Percentiles rank a stretch among this genome's conserved stretches.
Conservation (phyloP, 2,888 invertebrate genomes). For the Congeria kusceri region DNA sequence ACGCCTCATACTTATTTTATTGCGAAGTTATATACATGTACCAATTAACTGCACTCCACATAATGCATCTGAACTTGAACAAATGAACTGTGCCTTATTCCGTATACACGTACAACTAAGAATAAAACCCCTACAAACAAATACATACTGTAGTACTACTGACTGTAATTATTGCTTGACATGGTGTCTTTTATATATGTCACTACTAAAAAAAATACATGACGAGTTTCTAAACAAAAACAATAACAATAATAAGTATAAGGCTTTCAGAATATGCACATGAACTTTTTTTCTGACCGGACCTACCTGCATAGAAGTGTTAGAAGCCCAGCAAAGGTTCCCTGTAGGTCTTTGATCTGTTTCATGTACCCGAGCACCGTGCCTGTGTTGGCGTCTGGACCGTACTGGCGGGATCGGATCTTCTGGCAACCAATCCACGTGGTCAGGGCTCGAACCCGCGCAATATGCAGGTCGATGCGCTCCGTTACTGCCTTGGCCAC, state of each 20-base stretch:
- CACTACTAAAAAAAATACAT: neutral
- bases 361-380: conserved; percentile 71
- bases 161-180: no score
- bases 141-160: no score
- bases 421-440: conserved; percentile 72
- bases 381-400: conserved; percentile 54
- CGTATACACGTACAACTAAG: no score
- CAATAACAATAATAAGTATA: neutral
- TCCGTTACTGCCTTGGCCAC: conserved; percentile 38
- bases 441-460: conserved; percentile 67
- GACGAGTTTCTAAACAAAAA: neutral
- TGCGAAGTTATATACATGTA: no score
- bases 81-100: no score
- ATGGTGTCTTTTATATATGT: no score
- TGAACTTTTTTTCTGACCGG: no score
- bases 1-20: no score
- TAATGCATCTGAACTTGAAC: no score
- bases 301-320: conserved; percentile 72
- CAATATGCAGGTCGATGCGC: conserved; percentile 33
- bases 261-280: neutral
- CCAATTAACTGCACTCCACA: no score
- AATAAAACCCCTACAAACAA: no score
- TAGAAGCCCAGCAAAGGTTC: conserved; percentile 70
- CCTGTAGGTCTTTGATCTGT: conserved; percentile 65
- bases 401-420: conserved; percentile 61